These are phyloP conservation scores for Clistopyga incitator DNA, from an alignment of 2,888 invertebrate genomes.

Conservation along the genomic window DNA sequence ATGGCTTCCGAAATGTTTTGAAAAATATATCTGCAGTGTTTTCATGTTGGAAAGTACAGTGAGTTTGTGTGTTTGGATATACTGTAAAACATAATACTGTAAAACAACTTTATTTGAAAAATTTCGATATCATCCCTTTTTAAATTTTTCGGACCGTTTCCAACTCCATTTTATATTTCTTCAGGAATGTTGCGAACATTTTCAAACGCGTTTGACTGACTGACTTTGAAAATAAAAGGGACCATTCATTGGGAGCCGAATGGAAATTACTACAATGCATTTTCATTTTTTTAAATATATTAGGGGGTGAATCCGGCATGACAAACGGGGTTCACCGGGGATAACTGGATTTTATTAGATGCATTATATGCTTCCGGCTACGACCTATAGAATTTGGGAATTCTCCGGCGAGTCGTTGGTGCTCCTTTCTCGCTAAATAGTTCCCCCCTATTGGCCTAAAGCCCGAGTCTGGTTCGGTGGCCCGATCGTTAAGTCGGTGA, in stretches of 20 bases:
- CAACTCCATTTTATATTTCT: too few relatives aligned
- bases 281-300: background rate
- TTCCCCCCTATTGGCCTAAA: constrained; percentile 17
- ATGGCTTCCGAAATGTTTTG: too few relatives aligned
- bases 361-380: background rate
- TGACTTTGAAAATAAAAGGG: background rate
- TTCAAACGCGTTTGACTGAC: too few relatives aligned
- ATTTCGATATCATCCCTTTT: too few relatives aligned
- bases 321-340: constrained; percentile 1
- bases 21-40: background rate
- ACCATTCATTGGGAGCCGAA: background rate
- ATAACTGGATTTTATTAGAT: constrained; percentile 11
- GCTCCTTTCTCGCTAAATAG: constrained; percentile 7
- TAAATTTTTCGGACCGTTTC: too few relatives aligned
- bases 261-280: background rate
- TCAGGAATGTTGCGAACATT: too few relatives aligned
- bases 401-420: background rate
- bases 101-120: too few relatives aligned
- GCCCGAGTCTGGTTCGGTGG: constrained; percentile 29
- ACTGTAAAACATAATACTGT: too few relatives aligned
- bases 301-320: background rate
- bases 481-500: constrained; percentile 30
- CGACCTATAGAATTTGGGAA: background rate
- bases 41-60: background rate
- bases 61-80: too few relatives aligned